Conservation (phyloP, 2,888 invertebrate genomes). For the Drosophila koepferae region DNA sequence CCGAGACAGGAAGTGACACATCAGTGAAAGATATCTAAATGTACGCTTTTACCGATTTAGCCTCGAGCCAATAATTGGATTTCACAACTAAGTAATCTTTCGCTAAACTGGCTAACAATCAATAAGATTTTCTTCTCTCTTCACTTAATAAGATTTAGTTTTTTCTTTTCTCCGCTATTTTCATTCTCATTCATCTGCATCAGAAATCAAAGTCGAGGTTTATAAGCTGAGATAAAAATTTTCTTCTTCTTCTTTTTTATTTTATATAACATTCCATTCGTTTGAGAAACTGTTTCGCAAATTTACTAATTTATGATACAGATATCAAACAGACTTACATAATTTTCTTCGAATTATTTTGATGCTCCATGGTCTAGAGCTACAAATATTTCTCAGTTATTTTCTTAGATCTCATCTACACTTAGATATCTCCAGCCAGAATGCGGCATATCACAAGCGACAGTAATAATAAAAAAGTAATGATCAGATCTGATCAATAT, state of each 20-base stretch:
- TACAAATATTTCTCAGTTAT: not conserved
- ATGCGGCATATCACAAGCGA: constrained; percentile 33
- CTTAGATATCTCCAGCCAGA: not conserved
- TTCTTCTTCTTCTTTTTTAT: not conserved
- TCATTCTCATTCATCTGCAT: no score
- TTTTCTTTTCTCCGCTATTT: no score
- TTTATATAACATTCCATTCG: not conserved
- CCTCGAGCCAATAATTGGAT: not conserved
- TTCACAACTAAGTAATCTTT: not conserved
- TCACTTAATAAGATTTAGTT: no score
- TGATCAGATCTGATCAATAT: constrained; percentile 47
- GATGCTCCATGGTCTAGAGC: no score
- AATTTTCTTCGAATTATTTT: not conserved
- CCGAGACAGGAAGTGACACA: constrained; percentile 50
- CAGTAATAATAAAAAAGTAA: constrained; percentile 21
- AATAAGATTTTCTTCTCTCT: no score
- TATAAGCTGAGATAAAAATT: no score
- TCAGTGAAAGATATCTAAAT: not conserved
- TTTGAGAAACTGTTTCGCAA: not conserved
- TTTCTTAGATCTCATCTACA: not conserved
- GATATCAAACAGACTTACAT: not conserved
- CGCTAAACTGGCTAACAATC: not conserved
- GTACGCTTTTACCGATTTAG: not conserved
- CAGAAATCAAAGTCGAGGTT: no score
- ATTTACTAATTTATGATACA: not conserved